Base-by-base conservation (phyloP, 2,888 invertebrate genomes). In the Conchocele bisecta region DNA sequence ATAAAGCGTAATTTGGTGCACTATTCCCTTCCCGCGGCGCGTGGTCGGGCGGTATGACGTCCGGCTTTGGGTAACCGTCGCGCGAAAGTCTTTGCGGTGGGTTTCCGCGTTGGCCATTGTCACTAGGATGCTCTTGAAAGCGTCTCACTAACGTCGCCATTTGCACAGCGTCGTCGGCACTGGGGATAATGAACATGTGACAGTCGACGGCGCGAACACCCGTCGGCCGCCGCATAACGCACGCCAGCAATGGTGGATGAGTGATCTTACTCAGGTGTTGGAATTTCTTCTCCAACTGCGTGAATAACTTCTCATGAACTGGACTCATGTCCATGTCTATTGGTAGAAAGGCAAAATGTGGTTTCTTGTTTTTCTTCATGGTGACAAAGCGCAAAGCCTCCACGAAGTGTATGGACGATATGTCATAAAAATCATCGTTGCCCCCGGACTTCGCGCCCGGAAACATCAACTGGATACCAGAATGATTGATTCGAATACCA, bases 201-300 rank as follows among this genome's bases (percentile, higher is more conserved):
- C 99, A 99, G 92, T 99, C 99, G 76, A 99, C 93, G 64, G 98
- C 98, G 92, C 98, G 98, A 85, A 99, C 98, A 59, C 99, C 99
- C 54, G 96, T 96, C 50, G 98, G 98, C 80, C 99, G 94, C 53
- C 99, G 94, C 84, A 99, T 93, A 75, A 99, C 98, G 85, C 98
- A 98, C 42, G 98, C 98, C 92, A 99, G 97, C 74, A 99, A 93
- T 29, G 99, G 98, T 65, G 98, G 98, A 91, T 99, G 98, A 79
- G 96, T 95, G 63, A 96, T 95, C 82, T 97, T 96, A 24, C 97
- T 97, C 81, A 97, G 95, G 65, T 97, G 94, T 9, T 98, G 97
- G 91, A 98, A 98, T 51, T 98, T 98, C 69, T 98, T 98, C 91
- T 99, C 99, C 84, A 99, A 92, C 7, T 98, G 98, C 81, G 98